Evolutionary conservation across 2,888 invertebrate species (phyloP), one percentile per base, ranked within the genome.

Genomic region (Octonoba sinensis): DNA sequence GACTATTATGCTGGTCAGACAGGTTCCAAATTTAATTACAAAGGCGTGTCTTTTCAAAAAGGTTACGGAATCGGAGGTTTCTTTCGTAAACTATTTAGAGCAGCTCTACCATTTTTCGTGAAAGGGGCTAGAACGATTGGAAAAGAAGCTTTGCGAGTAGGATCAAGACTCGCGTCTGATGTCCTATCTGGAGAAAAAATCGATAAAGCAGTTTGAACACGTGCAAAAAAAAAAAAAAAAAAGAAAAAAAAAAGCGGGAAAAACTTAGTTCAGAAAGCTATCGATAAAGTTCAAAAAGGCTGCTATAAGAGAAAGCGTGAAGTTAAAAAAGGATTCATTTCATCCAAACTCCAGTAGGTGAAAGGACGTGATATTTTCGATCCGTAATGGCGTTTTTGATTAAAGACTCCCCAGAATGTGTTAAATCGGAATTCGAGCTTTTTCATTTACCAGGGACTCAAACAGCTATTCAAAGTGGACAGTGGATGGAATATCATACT

Each of bases 401-500:
- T 4, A 64, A 71, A 56, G 65, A 64, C 46, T 71, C 78, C n/a
- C 65, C 71, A 20, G 65, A 78, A 65, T 76, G 75, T 54, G 72
- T 47, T 4, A 82, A 75, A 36, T 75, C 82, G 8, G 75, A 82
- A 27, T 18, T 82, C 8, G 59, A 82, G 16, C 24, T 82, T 6
- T 82, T 82, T 66, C 22, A 36, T 8, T 22, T 82, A n/a, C 62
- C 82, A 36, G 62, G 47, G 4, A 82, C 75, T 1, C 70, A 70
- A 60, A 70, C 82, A 0, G 44, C 20, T 4, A 65, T 75, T 27
- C 3, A 27, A 3, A 27, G 6, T 3, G 65, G 66, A 3, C 56
- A 75, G 15, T 66, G 75, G 75, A n/a, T 46, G 1, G 44, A 75
- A 46, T 75, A 13, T 56, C 27, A 75, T 75, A 46, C 75, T 24